A percentile compares a stretch with the other conserved stretches of the same genome.
Conservation (phyloP, 2,888 invertebrate genomes). For the Ferdinandea cuprea region DNA sequence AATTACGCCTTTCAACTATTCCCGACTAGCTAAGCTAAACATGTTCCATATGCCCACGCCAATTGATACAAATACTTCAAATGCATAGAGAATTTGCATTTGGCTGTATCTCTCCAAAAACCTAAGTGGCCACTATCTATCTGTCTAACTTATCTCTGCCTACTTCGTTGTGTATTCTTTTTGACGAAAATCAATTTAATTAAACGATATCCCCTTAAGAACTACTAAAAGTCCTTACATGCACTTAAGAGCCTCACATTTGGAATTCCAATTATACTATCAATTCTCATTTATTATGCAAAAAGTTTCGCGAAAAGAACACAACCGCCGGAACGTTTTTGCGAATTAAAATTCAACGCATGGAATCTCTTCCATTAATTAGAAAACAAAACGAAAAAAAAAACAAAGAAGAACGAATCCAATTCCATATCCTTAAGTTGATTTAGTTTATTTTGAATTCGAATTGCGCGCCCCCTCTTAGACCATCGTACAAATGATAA, state of each 20-base stretch:
- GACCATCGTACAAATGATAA: slow-evolving; percentile 53
- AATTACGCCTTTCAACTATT: slow-evolving; percentile 42
- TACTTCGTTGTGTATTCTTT: slow-evolving; percentile 12
- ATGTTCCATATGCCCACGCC: slow-evolving; percentile 47
- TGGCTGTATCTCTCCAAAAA: slow-evolving; percentile 31
- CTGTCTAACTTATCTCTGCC: slow-evolving; percentile 40
- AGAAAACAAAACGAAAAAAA: slow-evolving; percentile 10
- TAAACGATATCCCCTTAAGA: slow-evolving; percentile 53
- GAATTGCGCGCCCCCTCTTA: slow-evolving; percentile 9
- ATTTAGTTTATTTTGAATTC: slow-evolving; percentile 7
- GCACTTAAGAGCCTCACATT: slow-evolving; percentile 60
- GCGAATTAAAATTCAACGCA: slow-evolving; percentile 70
- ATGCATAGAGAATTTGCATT: slow-evolving; percentile 31
- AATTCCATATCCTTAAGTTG: slow-evolving; percentile 27
- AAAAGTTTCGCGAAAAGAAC: slow-evolving; percentile 17
- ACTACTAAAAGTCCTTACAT: slow-evolving; percentile 52
- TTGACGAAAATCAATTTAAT: slow-evolving; percentile 64
- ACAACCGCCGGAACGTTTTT: slow-evolving; percentile 16
- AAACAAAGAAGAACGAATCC: slow-evolving; percentile 5
- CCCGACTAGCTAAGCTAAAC: slow-evolving; percentile 4
- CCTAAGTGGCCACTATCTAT: slow-evolving; percentile 35
- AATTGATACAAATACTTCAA: background rate
- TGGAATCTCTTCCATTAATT: slow-evolving; percentile 66
- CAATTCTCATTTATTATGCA: slow-evolving; percentile 69
- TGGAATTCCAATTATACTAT: slow-evolving; percentile 52